Percentiles rank a stretch among this genome's conserved stretches.
phyloP scores from a whole-genome alignment of 2,888 invertebrate species.

The Ceramica pisi region DNA sequence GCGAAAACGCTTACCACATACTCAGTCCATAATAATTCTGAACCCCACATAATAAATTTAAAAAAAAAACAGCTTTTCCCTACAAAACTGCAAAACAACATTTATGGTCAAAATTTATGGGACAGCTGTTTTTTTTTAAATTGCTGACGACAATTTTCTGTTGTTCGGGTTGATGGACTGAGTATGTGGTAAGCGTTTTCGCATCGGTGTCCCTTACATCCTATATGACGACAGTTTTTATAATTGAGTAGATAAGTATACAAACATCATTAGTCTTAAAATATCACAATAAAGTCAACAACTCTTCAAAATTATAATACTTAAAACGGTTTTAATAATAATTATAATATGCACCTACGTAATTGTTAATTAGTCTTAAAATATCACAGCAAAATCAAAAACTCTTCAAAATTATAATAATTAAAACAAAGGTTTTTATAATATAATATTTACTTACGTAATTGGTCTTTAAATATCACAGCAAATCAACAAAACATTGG shows the following conservation, averaged over 20 bases:
- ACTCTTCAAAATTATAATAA: constrained; percentile 37
- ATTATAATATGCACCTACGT: constrained; percentile 38
- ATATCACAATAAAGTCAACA: constrained; percentile 41
- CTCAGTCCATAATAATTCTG: constrained; percentile 32
- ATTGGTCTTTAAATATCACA: constrained; percentile 2
- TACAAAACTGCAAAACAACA: constrained; percentile 41
- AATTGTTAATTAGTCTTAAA: constrained; percentile 41
- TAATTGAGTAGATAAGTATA: constrained; percentile 41
- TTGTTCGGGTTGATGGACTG: constrained; percentile 41
- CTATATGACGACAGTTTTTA: constrained; percentile 35
- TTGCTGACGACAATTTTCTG: constrained; percentile 41
- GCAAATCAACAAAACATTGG: no score
- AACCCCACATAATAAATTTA: constrained; percentile 39
- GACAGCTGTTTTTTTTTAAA: constrained; percentile 42
- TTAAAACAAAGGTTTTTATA: constrained; percentile 36
- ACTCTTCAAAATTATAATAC: constrained; percentile 39
- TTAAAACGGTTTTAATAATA: constrained; percentile 35
- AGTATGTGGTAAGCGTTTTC: constrained; percentile 40
- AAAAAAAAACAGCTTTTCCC: constrained; percentile 42
- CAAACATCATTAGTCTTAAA: constrained; percentile 39
- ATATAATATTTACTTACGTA: constrained; percentile 34
- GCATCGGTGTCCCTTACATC: constrained; percentile 40
- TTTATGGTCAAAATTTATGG: constrained; percentile 41
- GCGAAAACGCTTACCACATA: no score
- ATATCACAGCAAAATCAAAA: constrained; percentile 41